Evolutionary conservation across 2,888 invertebrate species (phyloP).

Genomic region (Lathronympha strigana): DNA sequence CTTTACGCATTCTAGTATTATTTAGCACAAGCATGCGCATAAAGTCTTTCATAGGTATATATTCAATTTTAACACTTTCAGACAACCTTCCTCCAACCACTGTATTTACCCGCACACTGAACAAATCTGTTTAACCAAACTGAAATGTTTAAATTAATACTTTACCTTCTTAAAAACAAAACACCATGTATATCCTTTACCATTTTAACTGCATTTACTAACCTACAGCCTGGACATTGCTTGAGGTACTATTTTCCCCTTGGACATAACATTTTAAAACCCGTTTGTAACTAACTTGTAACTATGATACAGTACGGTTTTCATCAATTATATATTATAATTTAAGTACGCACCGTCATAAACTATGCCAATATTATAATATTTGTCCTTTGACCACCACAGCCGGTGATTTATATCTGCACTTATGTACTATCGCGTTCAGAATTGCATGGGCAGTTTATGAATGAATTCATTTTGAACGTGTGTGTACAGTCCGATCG

Average conservation of each 20-base stretch:
- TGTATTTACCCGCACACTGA: conserved; percentile 3
- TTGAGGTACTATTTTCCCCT: conserved; percentile 36
- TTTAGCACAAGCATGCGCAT: too few species aligned
- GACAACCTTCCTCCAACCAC: too few species aligned
- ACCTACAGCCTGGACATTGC: conserved; percentile 41
- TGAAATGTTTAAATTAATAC: conserved; percentile 34
- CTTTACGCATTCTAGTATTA: too few species aligned
- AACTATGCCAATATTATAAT: conserved; percentile 6
- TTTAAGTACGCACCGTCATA: conserved; percentile 39
- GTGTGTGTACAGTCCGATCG: too few species aligned
- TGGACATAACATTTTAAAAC: conserved; percentile 30
- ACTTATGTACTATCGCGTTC: too few species aligned
- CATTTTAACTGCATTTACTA: conserved; percentile 36
- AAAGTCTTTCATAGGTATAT: too few species aligned
- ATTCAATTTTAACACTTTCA: too few species aligned
- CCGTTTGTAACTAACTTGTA: conserved; percentile 35
- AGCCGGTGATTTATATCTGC: neutral
- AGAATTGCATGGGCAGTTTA: too few species aligned
- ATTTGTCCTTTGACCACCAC: neutral
- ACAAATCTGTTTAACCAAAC: conserved; percentile 25
- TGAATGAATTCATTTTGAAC: too few species aligned
- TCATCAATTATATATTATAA: conserved; percentile 12
- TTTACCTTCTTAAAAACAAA: conserved; percentile 38
- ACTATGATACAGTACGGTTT: conserved; percentile 32
- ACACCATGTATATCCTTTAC: conserved; percentile 39